Base-by-base conservation (phyloP, 1,140 invertebrate species). In the Drosophila subobscura region DNA sequence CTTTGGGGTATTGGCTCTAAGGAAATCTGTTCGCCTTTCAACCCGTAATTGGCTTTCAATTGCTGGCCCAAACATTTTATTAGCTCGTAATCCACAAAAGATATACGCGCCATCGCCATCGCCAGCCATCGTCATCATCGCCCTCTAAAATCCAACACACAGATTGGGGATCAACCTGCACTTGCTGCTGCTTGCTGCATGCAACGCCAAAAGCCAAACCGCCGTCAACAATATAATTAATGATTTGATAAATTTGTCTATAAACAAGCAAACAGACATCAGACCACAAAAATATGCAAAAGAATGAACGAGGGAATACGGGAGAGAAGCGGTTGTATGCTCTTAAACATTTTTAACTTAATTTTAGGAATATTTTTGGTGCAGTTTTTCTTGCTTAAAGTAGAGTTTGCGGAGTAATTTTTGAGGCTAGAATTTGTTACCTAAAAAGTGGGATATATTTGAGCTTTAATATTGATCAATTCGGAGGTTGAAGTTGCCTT, bases 21-120 rank as follows among this genome's bases (percentile, higher is more conserved):
- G 29, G 14, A 60, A 57, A 51, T 58, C 27, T 10, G 27, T 58
- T 70, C 27, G 47, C 42, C 53, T 60, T 44, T 44, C 14, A 45
- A 41, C 51, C 55, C 59, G 59, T 83, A 83, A 84, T 84, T 84
- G 71, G 71, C 67, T 76, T 85, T 65, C 67, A 56, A 84, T 80
- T 53, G 61, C 47, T 53, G 54, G 14, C 42, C 54, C 40, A 55
- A 45, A 54, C 74, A 59, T 77, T 77, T 77, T 75, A 77, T 77
- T 77, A 71, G 72, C 75, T 77, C 52, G 37, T 45, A 57, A 47
- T 51, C 22, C 10, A 10, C 41, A 57, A 56, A 37, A 37, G 10
- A 37, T 37, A 37, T 37, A 37, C 33, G 33, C 33, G 10, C 33
- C 33, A 47, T 40, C 8, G 25, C 14, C 22, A n/a, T 33, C 42